Evolutionary conservation across 2,113 vertebrate genomes (phyloP), one percentile per base, ranked within the genome.

Genomic region (Eclectus roratus): DNA sequence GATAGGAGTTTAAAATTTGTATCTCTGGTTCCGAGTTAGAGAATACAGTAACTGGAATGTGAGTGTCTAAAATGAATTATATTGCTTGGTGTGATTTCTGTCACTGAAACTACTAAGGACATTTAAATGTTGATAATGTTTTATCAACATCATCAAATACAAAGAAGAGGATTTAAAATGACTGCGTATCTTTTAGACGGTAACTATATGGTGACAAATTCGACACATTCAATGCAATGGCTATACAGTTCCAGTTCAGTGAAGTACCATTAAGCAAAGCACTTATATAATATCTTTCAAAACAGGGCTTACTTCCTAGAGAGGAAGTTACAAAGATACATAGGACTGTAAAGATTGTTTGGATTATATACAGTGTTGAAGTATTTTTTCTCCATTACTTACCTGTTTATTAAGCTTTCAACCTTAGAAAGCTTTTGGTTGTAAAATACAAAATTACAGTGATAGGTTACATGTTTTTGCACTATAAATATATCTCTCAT

Each of bases 71-170:
- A 97, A 94, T 77, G 65, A 93, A 76, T 83, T 86, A 70, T 68
- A 89, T 93, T 80, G 43, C 24, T 94, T 61, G 47, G 43, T 86
- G 60, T 61, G 71, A 92, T 96, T 97, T 73, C 44, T 91, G 28
- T 56, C 46, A 66, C 17, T 95, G 60, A 90, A 63, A 69, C 17
- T 91, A 78, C 7, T 65, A 78, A 89, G 92, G 71, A 73, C 95
- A 95, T 87, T 93, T 92, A 91, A 91, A 87, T 68, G 23, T 37
- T 49, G 60, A 74, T 94, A 92, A 83, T 84, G 23, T 35, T 83
- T 94, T 63, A 53, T 53, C 49, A 77, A 17, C 8, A 43, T 43
- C 6, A 86, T 60, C 10, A 79, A 50, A 71, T 55, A 47, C 2
- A 5, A 77, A 31, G 23, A 89, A 50, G 25, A 69, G 5, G 13